Evolutionary conservation across 2,797 vertebrate genomes (phyloP).

Genomic region (Acrossocheilus wenchowensis): DNA sequence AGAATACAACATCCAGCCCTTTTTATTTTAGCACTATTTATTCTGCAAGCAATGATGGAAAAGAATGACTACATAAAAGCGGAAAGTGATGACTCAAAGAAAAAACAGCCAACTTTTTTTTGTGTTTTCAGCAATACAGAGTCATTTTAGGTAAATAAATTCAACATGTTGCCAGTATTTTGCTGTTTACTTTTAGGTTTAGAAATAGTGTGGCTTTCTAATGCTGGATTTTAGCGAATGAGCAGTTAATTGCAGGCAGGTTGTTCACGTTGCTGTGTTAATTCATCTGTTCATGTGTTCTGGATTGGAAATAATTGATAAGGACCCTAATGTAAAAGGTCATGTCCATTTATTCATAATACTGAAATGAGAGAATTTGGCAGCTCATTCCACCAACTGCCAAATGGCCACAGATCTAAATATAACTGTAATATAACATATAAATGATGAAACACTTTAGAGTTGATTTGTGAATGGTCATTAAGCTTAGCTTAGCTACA

Average conservation of each 20-base stretch:
- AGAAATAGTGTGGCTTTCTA: constrained; percentile 27
- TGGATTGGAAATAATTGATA: constrained; percentile 54
- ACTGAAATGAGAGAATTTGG: constrained; percentile 11
- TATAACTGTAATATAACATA: neutral
- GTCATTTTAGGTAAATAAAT: neutral
- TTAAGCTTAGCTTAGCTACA: neutral
- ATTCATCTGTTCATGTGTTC: constrained; percentile 55
- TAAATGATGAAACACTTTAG: constrained; percentile 15
- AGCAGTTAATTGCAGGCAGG: constrained; percentile 43
- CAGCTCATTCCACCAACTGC: neutral
- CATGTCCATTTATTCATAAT: constrained; percentile 46
- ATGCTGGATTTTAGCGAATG: constrained; percentile 22
- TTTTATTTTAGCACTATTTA: neutral
- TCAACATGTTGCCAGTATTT: neutral
- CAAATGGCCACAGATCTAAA: neutral
- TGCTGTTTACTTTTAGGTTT: neutral
- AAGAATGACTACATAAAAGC: neutral
- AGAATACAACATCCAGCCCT: neutral
- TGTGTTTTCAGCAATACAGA: neutral
- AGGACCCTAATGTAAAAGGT: constrained; percentile 49
- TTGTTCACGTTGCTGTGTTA: constrained; percentile 2
- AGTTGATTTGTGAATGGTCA: constrained; percentile 5
- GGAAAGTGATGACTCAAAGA: neutral
- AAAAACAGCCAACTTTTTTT: neutral
- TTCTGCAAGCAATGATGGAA: neutral